Evolutionary conservation across 2,113 vertebrate genomes (phyloP).

Genomic region (Capreolus pygargus): DNA sequence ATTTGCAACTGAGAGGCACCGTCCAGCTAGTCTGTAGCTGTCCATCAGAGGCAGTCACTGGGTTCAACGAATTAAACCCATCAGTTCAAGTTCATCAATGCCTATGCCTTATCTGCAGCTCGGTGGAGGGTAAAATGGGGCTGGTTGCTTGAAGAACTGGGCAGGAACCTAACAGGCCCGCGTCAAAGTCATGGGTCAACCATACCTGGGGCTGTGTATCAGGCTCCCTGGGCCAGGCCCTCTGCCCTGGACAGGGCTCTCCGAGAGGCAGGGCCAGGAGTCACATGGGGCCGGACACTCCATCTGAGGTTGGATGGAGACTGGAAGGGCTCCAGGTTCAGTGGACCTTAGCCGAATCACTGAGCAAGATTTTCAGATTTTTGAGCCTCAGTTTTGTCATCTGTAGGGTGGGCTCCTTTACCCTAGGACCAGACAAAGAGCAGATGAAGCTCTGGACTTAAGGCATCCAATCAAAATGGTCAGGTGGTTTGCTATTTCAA

Average conservation of each 20-base stretch:
- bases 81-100: neutral
- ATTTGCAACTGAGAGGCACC: accelerated
- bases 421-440: neutral
- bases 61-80: neutral
- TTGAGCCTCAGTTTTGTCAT: neutral
- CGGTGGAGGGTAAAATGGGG: neutral
- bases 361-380: neutral
- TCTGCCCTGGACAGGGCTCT: neutral
- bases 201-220: neutral
- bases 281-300: neutral
- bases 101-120: neutral
- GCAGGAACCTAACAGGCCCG: neutral
- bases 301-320: neutral
- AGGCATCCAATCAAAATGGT: too few species aligned
- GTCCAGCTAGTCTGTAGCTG: too few species aligned
- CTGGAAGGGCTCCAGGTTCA: accelerated
- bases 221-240: neutral
- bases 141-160: neutral
- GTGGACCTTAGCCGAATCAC: neutral
- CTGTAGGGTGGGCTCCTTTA: neutral
- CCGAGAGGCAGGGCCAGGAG: neutral
- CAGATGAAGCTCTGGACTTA: neutral
- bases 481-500: neutral
- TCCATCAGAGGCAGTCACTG: too few species aligned
- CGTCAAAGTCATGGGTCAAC: accelerated